Percentiles rank a stretch among this genome's conserved stretches.
phyloP scores from a whole-genome alignment of 2,797 vertebrate species.

The Pipistrellus pygmaeus region DNA sequence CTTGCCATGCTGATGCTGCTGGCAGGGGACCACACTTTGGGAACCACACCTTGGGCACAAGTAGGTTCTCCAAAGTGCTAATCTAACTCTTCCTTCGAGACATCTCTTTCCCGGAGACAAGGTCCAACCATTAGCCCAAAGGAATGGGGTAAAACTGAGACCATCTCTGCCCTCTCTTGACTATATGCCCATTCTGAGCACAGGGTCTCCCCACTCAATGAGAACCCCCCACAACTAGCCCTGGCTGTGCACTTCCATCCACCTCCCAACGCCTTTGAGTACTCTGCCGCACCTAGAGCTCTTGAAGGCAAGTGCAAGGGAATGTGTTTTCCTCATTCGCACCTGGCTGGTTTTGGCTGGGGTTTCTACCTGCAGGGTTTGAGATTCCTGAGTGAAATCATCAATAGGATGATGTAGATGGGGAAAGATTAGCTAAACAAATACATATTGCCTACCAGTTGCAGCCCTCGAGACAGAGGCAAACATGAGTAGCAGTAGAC shows the following conservation, averaged over 20 bases:
- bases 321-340: conserved; percentile 1
- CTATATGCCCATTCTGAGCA: not conserved
- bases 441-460: conserved; percentile 49
- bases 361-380: conserved; percentile 44
- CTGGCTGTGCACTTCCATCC: not conserved
- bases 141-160: not conserved
- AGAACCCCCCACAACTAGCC: not conserved
- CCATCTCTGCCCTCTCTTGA: not conserved
- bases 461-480: not conserved
- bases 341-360: conserved; percentile 59
- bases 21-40: not conserved
- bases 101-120: not conserved
- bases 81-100: not conserved
- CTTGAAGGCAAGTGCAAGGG: not conserved
- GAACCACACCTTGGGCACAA: not conserved
- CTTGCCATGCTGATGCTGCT: not conserved
- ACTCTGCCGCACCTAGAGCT: not conserved
- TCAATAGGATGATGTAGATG: conserved; percentile 58
- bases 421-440: conserved; percentile 67
- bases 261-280: not conserved
- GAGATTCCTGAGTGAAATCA: conserved; percentile 66
- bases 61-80: not conserved
- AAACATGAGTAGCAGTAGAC: conserved; percentile 50
- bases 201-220: not conserved
- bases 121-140: not conserved